A percentile compares a stretch with the other conserved stretches of the same genome.
These are phyloP conservation scores for Alosa alosa DNA, from an alignment of 2,113 vertebrate genomes.

Conservation along the genomic window DNA sequence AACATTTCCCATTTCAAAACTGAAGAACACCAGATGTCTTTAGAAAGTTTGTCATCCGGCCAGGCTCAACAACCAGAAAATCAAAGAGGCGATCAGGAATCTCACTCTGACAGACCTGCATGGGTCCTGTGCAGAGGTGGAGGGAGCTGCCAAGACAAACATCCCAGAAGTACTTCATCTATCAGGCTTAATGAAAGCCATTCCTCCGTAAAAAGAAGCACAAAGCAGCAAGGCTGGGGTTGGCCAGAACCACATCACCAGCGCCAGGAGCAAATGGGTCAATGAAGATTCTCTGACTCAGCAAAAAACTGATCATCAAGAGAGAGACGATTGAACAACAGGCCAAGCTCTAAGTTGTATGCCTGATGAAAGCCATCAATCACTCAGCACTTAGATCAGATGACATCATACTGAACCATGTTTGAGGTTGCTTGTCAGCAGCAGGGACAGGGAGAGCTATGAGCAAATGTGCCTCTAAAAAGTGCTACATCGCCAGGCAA, in stretches of 20 bases:
- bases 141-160: neutral
- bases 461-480: neutral
- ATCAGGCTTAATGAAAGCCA: conserved; percentile 1
- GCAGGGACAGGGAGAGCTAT: neutral
- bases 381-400: neutral
- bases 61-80: neutral
- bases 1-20: neutral
- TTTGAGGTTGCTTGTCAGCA: neutral
- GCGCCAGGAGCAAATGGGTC: neutral
- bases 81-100: neutral
- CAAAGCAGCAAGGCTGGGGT: neutral
- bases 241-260: neutral
- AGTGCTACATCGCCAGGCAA: too few species aligned
- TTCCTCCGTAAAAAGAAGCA: neutral
- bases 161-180: neutral
- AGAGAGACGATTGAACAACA: neutral
- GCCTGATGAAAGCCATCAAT: neutral
- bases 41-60: neutral
- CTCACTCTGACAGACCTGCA: neutral
- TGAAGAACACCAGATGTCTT: neutral
- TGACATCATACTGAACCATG: neutral
- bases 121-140: neutral
- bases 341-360: neutral
- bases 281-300: neutral
- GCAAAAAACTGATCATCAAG: neutral